Evolutionary conservation across 2,888 invertebrate species (phyloP), one percentile per base, ranked within the genome.

Genomic region (Ormyrus rosae): DNA sequence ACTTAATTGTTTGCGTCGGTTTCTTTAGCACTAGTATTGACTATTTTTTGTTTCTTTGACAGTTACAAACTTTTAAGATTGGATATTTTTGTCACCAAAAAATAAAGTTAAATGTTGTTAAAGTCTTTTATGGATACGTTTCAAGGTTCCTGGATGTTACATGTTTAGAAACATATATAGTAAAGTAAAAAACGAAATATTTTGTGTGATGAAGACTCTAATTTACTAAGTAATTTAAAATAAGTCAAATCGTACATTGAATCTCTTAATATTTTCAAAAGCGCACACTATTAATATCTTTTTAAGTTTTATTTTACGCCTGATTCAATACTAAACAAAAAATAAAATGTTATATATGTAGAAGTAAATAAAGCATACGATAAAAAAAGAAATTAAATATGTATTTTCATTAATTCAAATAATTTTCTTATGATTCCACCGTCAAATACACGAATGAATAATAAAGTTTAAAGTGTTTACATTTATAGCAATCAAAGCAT

Each of bases 231-330:
- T 68, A 64, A 64, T 45, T 77, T 45, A 69, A 34, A 50, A 46
- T 51, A 64, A 63, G 46, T 69, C 13, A 60, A 63, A 19, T 55
- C 58, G 68, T 74, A 74, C 46, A 65, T 70, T 73, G 74, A 81
- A 81, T 78, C 78, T 81, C 81, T 45, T 50, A 68, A 76, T 65
- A 61, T 76, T 78, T 78, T 74, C 8, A 46, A 78, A 81, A 70
- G 71, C 78, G 73, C 75, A 78, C 73, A 81, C 10, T 78, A 58
- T 58, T 34, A 70, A 34, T 34, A 34, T 34, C 7, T 51, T 75
- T 77, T 77, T 80, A 55, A 74, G 56, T 70, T 61, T 50, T 68
- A 45, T 53, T n/a, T 51, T 64, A n/a, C 46, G 63, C 34, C 72
- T 72, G 6, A 56, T 70, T 19, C 45, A 56, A 46, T 65, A 34